Base-by-base conservation (phyloP, 2,888 invertebrate genomes). In the Polydesmus complanatus region DNA sequence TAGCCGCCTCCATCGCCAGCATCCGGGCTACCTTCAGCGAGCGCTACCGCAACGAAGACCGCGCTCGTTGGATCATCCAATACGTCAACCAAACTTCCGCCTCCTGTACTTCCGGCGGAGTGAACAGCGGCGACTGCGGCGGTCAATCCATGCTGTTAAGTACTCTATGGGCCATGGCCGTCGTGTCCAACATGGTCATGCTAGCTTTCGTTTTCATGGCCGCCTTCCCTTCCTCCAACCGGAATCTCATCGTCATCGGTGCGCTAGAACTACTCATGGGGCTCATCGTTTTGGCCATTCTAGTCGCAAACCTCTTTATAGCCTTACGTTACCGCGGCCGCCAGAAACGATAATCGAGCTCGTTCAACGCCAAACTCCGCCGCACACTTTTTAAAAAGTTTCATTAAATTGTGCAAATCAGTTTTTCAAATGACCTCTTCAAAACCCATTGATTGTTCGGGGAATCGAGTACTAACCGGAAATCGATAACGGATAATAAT, bases 161-260 rank as follows among this genome's bases (percentile, higher is more conserved):
- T 27, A 23, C 51, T 19, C 53, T 61, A 19, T 61, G 61, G 61
- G 57, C 56, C 1, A 19, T 21, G 8, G 61, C 61, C 25, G 56
- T 61, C 2, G 18, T 57, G 11, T 27, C 61, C 51, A 61, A 56
- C 47, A 56, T 61, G 61, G 52, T 61, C 52, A 61, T 51, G 51
- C 26, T 61, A n/a, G 61, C 61, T 14, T 61, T 61, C 18, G 51
- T 51, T 23, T 56, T 61, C 37, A 61, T 56, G 57, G 5, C 37
- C 5, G 61, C 57, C 1, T 27, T 61, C 1, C 5, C 54, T 2
- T 60, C 60, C 2, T 3, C 37, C 23, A 60, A 54, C 18, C n/a
- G 19, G 21, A 61, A 61, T 22, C 25, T 61, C 2, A 22, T 57
- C 22, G 23, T 61, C 22, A 57, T 61, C 18, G 61, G 61, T 11